Evolutionary conservation across 2,797 vertebrate genomes (phyloP).

Genomic region (Novumbra hubbsi): DNA sequence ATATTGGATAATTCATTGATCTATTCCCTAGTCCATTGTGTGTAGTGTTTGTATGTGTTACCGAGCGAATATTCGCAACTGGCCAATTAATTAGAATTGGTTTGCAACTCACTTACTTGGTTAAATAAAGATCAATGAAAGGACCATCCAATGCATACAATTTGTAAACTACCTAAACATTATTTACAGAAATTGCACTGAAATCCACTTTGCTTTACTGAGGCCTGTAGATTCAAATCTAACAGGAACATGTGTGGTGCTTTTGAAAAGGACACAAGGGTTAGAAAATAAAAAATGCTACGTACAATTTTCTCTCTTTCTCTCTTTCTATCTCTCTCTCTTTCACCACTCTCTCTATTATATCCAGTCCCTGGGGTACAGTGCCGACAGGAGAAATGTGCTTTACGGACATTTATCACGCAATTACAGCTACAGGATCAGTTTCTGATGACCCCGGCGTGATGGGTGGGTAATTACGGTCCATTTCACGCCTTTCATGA

Average conservation of each 20-base stretch:
- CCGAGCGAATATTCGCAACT: too few species aligned
- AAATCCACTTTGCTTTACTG: too few species aligned
- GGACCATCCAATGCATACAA: too few species aligned
- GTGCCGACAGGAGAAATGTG: slow-evolving; percentile 59
- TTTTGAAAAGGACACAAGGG: slow-evolving; percentile 3
- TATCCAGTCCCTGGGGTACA: slow-evolving; percentile 61
- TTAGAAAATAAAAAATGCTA: slow-evolving; percentile 20
- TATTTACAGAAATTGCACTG: too few species aligned
- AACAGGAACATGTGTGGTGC: slow-evolving; percentile 4
- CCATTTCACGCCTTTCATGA: slow-evolving; percentile 80
- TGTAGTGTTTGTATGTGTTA: too few species aligned
- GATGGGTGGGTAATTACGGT: slow-evolving; percentile 71
- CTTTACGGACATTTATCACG: slow-evolving; percentile 74
- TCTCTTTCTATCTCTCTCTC: slow-evolving; percentile 33
- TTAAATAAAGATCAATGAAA: too few species aligned
- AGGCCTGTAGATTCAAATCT: too few species aligned
- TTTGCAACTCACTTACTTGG: too few species aligned
- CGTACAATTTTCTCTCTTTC: slow-evolving; percentile 3
- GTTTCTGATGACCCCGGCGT: slow-evolving; percentile 71
- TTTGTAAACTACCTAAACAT: too few species aligned
- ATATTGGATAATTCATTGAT: too few species aligned
- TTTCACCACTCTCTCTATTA: not conserved
- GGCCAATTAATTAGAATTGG: too few species aligned
- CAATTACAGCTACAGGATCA: slow-evolving; percentile 71
- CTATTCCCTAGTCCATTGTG: too few species aligned